Evolutionary conservation across 2,797 vertebrate species (phyloP).

Genomic region (Halcyon leucocephala): DNA sequence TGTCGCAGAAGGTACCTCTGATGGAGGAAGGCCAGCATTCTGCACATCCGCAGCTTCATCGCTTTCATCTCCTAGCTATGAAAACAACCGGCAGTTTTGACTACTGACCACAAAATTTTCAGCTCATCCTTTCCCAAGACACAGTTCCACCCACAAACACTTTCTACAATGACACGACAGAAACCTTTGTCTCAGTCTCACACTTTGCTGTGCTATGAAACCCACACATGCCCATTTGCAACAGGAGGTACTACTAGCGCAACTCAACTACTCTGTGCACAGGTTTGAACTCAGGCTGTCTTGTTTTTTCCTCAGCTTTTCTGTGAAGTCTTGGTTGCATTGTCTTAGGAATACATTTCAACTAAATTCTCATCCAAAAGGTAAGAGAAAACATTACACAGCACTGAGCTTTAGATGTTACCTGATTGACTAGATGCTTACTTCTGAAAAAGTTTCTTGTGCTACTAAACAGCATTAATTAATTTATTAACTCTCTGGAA

Average conservation of each 20-base stretch:
- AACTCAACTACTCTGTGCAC: neutral
- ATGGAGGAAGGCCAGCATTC: constrained; percentile 71
- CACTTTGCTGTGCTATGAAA: neutral
- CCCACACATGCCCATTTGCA: neutral
- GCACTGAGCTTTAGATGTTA: neutral
- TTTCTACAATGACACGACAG: neutral
- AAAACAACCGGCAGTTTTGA: neutral
- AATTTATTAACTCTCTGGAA: neutral
- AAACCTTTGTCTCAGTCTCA: neutral
- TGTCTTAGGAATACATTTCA: neutral
- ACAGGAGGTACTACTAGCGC: neutral
- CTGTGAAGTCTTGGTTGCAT: neutral
- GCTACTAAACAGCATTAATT: neutral
- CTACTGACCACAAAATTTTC: neutral
- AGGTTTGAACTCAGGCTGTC: neutral
- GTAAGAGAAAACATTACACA: neutral
- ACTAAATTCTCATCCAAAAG: neutral
- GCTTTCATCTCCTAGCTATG: constrained; percentile 85
- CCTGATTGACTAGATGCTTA: neutral
- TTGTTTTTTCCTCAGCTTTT: neutral
- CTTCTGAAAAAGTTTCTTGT: neutral
- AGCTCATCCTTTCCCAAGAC: neutral
- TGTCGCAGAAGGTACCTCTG: constrained; percentile 86
- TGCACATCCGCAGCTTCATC: constrained; percentile 81
- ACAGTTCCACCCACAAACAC: neutral